phyloP scores from a whole-genome alignment of 2,888 invertebrate species.

The Phaedon cochleariae region DNA sequence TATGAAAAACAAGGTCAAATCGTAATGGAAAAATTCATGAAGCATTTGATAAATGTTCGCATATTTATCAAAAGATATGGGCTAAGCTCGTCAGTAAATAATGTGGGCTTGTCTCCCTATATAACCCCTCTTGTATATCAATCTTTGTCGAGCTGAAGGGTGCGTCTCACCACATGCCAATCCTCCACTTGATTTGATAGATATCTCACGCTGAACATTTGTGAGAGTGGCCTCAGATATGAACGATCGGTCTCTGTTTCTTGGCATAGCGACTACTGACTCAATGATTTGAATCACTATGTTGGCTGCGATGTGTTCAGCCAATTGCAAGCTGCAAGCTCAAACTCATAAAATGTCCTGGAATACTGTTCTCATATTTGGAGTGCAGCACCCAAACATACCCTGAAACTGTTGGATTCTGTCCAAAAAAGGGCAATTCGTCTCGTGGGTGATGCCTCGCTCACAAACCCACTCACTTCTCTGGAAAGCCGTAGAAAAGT shows the following conservation, averaged over 20 bases:
- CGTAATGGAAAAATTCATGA: not conserved
- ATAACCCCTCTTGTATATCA: conserved; percentile 52
- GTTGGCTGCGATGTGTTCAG: too few relatives aligned
- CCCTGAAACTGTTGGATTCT: too few relatives aligned
- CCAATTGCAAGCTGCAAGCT: too few relatives aligned
- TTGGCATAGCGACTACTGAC: not conserved
- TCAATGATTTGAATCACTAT: not conserved
- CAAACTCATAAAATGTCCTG: too few relatives aligned
- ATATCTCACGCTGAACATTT: conserved; percentile 32
- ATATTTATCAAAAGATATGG: not conserved
- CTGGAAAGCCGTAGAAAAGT: too few relatives aligned
- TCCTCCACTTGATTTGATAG: conserved; percentile 56
- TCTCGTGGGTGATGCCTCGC: too few relatives aligned
- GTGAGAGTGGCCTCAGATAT: conserved; percentile 22
- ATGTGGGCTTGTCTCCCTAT: conserved; percentile 16
- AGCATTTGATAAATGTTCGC: not conserved
- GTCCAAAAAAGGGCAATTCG: too few relatives aligned
- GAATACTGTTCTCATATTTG: too few relatives aligned
- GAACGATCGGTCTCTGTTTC: not conserved
- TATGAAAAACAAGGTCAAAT: not conserved
- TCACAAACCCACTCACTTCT: too few relatives aligned
- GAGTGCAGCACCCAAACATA: too few relatives aligned
- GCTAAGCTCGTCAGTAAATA: not conserved
- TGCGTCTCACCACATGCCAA: conserved; percentile 58
- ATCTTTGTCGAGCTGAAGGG: conserved; percentile 52